Base-by-base conservation (phyloP, 2,888 invertebrate species). In the Tenthredo mesomela region DNA sequence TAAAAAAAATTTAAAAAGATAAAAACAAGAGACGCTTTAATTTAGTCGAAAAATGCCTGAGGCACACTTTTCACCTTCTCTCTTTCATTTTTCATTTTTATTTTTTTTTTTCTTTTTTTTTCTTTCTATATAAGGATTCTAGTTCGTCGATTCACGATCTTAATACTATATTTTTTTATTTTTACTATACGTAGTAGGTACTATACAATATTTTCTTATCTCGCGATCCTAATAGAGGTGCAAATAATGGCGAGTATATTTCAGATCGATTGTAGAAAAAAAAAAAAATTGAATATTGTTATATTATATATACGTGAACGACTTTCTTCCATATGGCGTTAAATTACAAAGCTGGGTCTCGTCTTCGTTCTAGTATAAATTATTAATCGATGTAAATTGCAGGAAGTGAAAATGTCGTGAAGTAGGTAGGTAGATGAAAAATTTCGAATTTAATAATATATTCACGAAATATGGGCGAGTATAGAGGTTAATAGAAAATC, bases 21-120 rank as follows among this genome's bases (percentile, higher is more conserved):
- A 33, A 29, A 50, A 77, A 77, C 54, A 73, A 73, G 40, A 7
- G 40, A 7, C 9, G 71, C 21, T 43, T 73, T 25, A 43, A 43
- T 37, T 73, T 29, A 37, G 21, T 9, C 65, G 25, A 25, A 65
- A 61, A 82, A 40, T 82, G 37, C 67, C 82, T 82, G 77, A 29
- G 86, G 83, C 82, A 70, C 78, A 82, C 37, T 58, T 70, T 82
- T 67, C 70, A 37, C 82, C 65, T 61, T 33, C 37, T 29, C 54
- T 40, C 40, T 25, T n/a, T 86, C 61, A 25, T 67, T 37, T 71
- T 50, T 65, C 5, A 9, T 73, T 25, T 40, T 65, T 6, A 9
- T 73, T 25, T 54, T 77, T 85, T 61, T 61, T 80, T 25, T 71
- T 21, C 43, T 78, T 83, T 71, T 10, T 50, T 21, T 71, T 10